Evolutionary conservation across 2,888 invertebrate species (phyloP).

Genomic region (Polydrusus pterygomalis): DNA sequence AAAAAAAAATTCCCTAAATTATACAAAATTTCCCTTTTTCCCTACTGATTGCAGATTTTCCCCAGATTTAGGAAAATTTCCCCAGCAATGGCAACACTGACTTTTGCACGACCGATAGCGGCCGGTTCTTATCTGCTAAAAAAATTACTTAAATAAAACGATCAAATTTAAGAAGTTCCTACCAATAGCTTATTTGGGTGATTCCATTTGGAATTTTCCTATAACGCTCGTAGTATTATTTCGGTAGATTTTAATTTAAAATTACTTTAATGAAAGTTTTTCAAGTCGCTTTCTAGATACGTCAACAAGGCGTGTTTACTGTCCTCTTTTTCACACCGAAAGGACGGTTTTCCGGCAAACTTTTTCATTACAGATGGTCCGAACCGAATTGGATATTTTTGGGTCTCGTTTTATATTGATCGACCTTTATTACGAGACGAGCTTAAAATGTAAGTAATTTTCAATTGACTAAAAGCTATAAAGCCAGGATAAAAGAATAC

Average conservation of each 20-base stretch:
- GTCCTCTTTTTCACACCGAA: constrained; percentile 9
- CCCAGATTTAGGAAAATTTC: too few relatives aligned
- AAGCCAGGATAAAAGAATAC: not conserved
- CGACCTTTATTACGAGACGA: not conserved
- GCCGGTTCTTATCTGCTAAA: too few relatives aligned
- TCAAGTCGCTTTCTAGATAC: constrained; percentile 4
- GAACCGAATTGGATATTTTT: constrained; percentile 16
- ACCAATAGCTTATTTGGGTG: too few relatives aligned
- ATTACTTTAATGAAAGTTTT: constrained; percentile 4
- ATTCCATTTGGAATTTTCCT: not conserved
- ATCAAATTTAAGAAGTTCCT: too few relatives aligned
- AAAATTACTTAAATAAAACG: too few relatives aligned
- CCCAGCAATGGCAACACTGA: too few relatives aligned
- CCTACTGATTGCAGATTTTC: too few relatives aligned
- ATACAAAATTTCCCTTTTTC: too few relatives aligned
- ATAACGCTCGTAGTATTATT: not conserved
- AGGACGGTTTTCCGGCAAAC: constrained; percentile 14
- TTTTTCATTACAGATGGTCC: constrained; percentile 7
- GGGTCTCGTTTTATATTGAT: constrained; percentile 21
- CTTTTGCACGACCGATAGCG: too few relatives aligned
- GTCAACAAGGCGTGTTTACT: constrained; percentile 10
- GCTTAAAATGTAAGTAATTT: constrained; percentile 19
- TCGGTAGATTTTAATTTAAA: not conserved
- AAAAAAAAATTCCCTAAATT: too few relatives aligned
- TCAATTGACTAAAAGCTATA: not conserved